These are phyloP conservation scores for Acronicta aceris DNA, from an alignment of 2,888 invertebrate species.

Conservation along the genomic window DNA sequence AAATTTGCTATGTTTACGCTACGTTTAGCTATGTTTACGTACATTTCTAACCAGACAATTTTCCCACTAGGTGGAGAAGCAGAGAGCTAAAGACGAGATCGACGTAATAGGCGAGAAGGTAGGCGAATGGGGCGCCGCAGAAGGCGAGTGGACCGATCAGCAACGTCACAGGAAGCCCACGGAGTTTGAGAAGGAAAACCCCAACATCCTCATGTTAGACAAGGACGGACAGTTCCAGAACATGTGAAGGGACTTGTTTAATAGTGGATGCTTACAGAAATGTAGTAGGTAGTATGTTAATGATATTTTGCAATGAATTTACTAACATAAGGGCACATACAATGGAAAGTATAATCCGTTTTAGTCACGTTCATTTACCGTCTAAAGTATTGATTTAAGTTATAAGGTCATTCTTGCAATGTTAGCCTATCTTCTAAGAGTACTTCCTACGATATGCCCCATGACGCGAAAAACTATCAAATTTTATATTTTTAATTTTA, in stretches of 20 bases:
- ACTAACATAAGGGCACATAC: neutral
- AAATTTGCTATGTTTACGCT: too few relatives aligned
- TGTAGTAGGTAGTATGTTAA: constrained; percentile 6
- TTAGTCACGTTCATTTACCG: neutral
- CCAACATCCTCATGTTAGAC: constrained; percentile 93
- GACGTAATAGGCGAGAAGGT: constrained; percentile 93
- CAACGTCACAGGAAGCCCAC: constrained; percentile 92
- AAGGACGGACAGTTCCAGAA: constrained; percentile 93
- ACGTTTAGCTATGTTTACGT: too few relatives aligned
- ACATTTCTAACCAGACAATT: neutral
- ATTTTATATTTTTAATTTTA: neutral
- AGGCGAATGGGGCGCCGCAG: constrained; percentile 92
- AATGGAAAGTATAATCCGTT: too few relatives aligned
- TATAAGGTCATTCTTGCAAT: neutral
- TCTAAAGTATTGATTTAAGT: constrained; percentile 1
- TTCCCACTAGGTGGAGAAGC: constrained; percentile 91
- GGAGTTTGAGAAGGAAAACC: constrained; percentile 94
- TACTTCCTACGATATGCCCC: constrained; percentile 11
- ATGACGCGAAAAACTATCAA: constrained; percentile 9
- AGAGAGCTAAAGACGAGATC: constrained; percentile 90
- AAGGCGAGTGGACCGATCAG: constrained; percentile 93
- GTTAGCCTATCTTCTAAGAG: neutral
- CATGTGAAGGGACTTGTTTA: constrained; percentile 85
- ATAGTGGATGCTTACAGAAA: constrained; percentile 39
- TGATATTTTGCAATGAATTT: constrained; percentile 2